phyloP scores from a whole-genome alignment of 2,797 vertebrate species.

The Sebastes cheni region DNA sequence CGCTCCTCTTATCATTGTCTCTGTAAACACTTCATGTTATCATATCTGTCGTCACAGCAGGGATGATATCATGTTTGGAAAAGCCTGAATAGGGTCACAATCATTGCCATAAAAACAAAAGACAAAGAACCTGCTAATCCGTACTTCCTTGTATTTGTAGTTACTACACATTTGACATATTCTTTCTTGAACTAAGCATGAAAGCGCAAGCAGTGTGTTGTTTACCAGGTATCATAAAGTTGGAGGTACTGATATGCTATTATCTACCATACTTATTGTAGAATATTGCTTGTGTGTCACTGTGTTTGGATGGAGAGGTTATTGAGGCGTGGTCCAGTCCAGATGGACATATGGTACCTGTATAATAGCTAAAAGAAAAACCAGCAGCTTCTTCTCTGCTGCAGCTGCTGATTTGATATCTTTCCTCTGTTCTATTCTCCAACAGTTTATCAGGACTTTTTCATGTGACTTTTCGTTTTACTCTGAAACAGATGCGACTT shows the following conservation, averaged over 20 bases:
- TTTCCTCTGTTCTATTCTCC: too few relatives aligned
- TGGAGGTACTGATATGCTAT: not conserved
- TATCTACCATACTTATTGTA: not conserved
- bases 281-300: not conserved
- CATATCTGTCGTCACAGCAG: not conserved
- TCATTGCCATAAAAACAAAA: not conserved
- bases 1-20: not conserved
- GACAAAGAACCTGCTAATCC: not conserved
- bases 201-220: not conserved
- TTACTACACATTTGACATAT: not conserved
- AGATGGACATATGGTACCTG: not conserved
- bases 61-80: not conserved
- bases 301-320: not conserved
- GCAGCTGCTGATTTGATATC: too few relatives aligned
- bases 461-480: not conserved
- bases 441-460: not conserved
- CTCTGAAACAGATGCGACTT: not conserved
- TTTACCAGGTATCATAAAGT: not conserved
- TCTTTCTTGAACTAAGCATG: not conserved
- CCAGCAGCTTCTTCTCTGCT: too few relatives aligned
- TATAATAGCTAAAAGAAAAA: not conserved
- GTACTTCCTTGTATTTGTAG: not conserved
- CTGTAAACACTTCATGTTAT: constrained; percentile 5
- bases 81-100: not conserved
- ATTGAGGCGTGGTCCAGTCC: not conserved